A percentile compares a stretch with the other conserved stretches of the same genome.
These are phyloP conservation scores for Strix occidentalis DNA, from an alignment of 2,797 vertebrate species.

Conservation along the genomic window DNA sequence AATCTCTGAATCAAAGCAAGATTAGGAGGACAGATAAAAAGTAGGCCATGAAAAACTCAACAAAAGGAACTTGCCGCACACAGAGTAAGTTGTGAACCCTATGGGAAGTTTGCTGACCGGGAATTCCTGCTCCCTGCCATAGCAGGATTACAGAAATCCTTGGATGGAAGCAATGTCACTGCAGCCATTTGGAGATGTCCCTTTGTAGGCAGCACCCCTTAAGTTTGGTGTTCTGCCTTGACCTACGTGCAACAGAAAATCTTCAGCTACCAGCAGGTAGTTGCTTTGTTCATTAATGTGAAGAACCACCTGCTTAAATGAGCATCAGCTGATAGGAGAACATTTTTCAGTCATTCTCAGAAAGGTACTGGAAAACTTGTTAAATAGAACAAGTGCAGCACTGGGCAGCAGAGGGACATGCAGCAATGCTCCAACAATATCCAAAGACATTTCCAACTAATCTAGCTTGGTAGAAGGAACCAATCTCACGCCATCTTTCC, in stretches of 20 bases:
- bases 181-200: not conserved
- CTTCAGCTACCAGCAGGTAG: not conserved
- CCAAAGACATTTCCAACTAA: not conserved
- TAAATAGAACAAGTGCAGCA: not conserved
- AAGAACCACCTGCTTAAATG: not conserved
- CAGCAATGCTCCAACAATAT: not conserved
- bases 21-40: not conserved
- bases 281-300: not conserved
- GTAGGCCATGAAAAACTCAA: not conserved
- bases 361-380: not conserved
- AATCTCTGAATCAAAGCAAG: not conserved
- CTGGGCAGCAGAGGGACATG: not conserved
- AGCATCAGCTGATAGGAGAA: not conserved
- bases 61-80: too few species aligned
- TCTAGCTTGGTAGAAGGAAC: not conserved
- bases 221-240: not conserved
- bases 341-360: not conserved
- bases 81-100: not conserved
- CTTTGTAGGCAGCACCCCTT: not conserved
- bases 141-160: not conserved
- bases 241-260: fast-evolving
- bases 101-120: fast-evolving
- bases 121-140: not conserved
- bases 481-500: not conserved
- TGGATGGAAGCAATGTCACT: not conserved